These are phyloP conservation scores for Brachylomia viminalis DNA, from an alignment of 2,888 invertebrate species.

Conservation along the genomic window DNA sequence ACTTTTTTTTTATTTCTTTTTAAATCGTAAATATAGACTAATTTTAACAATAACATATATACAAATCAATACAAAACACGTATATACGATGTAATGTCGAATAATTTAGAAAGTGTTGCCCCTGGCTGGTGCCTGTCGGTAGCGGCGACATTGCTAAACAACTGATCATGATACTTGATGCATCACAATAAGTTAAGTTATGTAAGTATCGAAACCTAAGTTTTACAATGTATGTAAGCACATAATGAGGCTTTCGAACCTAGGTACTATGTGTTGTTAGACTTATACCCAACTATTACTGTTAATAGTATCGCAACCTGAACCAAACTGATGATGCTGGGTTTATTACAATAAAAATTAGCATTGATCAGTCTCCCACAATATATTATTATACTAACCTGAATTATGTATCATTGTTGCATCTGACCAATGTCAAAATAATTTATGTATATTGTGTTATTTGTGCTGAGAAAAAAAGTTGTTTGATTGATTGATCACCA, in stretches of 20 bases:
- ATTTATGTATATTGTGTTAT: too few species aligned
- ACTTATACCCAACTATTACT: too few species aligned
- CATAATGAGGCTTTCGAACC: background rate
- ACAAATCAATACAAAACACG: slow-evolving; percentile 14
- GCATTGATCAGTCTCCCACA: too few species aligned
- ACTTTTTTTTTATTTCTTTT: background rate
- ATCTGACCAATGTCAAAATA: too few species aligned
- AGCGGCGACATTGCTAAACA: slow-evolving; percentile 57
- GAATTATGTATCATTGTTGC: too few species aligned
- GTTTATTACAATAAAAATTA: too few species aligned
- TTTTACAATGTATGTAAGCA: slow-evolving; percentile 2
- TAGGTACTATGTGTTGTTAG: background rate
- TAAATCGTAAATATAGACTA: too few species aligned
- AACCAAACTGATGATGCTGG: too few species aligned
- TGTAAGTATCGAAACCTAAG: slow-evolving; percentile 40
- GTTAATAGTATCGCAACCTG: too few species aligned
- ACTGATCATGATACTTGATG: slow-evolving; percentile 53
- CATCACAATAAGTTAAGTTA: slow-evolving; percentile 52
- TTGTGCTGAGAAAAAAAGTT: too few species aligned
- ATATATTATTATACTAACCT: too few species aligned
- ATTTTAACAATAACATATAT: background rate
- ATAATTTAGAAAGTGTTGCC: slow-evolving; percentile 63
- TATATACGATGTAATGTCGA: slow-evolving; percentile 39
- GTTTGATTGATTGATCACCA: too few species aligned
- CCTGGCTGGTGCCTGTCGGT: slow-evolving; percentile 12